These are phyloP conservation scores for Linnaemya tessellans DNA, from an alignment of 2,888 invertebrate genomes.

Conservation along the genomic window DNA sequence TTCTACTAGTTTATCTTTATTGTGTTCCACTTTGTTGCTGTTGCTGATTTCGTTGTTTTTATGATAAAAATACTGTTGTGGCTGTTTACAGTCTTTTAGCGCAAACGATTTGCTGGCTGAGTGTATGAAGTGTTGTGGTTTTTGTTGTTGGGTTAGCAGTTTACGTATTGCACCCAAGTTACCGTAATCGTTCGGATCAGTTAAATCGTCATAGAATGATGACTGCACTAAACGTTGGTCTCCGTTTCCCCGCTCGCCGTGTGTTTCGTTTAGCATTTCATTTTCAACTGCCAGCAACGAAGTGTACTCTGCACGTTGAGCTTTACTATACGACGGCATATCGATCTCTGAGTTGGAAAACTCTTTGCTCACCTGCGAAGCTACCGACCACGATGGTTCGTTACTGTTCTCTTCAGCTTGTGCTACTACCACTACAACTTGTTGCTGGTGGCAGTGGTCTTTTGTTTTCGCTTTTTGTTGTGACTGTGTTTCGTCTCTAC, in stretches of 20 bases:
- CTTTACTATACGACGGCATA: conserved; percentile 51
- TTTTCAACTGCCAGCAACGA: conserved; percentile 76
- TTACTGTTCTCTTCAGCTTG: conserved; percentile 42
- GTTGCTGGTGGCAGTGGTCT: conserved; percentile 31
- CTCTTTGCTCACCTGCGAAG: conserved; percentile 46
- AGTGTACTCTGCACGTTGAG: conserved; percentile 54
- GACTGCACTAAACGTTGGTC: conserved; percentile 34
- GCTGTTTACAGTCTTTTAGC: conserved; percentile 28
- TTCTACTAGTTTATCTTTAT: conserved; percentile 57
- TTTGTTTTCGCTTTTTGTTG: conserved; percentile 48
- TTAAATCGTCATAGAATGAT: conserved; percentile 54
- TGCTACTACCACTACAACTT: too few relatives aligned
- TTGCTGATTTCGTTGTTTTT: conserved; percentile 51
- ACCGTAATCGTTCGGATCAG: conserved; percentile 59
- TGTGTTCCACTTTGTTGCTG: conserved; percentile 51
- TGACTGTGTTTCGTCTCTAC: conserved; percentile 53
- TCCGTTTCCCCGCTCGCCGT: conserved; percentile 61
- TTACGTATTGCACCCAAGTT: conserved; percentile 66
- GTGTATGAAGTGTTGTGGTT: conserved; percentile 47
- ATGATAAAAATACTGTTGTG: conserved; percentile 40
- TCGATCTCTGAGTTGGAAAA: conserved; percentile 59
- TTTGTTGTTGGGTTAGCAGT: conserved; percentile 46
- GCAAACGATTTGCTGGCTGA: conserved; percentile 30
- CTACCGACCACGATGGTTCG: conserved; percentile 26
- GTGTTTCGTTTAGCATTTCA: conserved; percentile 82